Percentiles rank a stretch among this genome's conserved stretches.
Evolutionary conservation across 2,888 invertebrate species (phyloP).

Genomic region (Agrochola litura): DNA sequence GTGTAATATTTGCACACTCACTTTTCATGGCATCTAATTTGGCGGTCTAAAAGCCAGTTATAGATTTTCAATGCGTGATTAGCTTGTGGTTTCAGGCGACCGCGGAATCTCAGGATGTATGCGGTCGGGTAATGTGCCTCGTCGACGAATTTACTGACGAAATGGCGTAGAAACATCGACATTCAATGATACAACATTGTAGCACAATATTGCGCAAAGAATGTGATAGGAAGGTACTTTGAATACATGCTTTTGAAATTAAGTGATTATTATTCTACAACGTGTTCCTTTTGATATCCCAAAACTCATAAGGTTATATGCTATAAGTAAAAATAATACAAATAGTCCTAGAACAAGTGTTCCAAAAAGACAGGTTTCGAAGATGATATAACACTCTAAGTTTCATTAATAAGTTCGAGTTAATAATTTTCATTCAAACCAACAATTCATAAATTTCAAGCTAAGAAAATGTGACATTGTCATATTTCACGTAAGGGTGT

Average conservation of each 20-base stretch:
- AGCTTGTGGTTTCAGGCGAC: conserved; percentile 28
- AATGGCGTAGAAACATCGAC: conserved; percentile 34
- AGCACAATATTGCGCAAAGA: conserved; percentile 21
- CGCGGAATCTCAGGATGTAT: conserved; percentile 37
- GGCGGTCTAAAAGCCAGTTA: conserved; percentile 17
- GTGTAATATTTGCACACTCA: conserved; percentile 24
- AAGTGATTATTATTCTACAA: neutral
- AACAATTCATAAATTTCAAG: too few species aligned
- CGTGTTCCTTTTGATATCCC: too few species aligned
- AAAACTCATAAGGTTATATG: too few species aligned
- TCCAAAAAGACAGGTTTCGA: too few species aligned
- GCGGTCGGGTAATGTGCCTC: conserved; percentile 41
- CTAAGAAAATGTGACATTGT: too few species aligned
- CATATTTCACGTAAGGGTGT: too few species aligned
- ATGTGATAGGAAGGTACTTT: neutral
- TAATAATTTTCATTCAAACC: too few species aligned
- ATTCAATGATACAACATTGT: neutral
- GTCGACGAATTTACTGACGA: conserved; percentile 45
- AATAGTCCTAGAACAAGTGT: too few species aligned
- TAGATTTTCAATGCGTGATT: conserved; percentile 25
- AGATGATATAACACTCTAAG: too few species aligned
- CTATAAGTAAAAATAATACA: too few species aligned
- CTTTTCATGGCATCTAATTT: conserved; percentile 6
- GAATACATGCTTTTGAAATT: neutral
- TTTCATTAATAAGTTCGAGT: too few species aligned